These are phyloP conservation scores for Oryzias dopingdopingensis DNA, from an alignment of 2,797 vertebrate genomes.

Conservation along the genomic window DNA sequence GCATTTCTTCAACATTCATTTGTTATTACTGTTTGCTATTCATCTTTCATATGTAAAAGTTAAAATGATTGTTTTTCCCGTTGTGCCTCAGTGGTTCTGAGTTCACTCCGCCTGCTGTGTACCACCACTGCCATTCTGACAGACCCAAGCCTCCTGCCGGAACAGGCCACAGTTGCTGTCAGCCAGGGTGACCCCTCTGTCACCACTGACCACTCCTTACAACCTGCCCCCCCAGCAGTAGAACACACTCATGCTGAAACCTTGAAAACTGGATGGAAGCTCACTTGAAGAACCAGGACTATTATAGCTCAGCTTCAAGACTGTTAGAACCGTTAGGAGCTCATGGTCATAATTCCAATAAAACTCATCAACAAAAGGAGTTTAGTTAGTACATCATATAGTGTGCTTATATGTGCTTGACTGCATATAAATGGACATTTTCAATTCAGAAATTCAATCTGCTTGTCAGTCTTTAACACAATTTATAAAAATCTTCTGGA, in stretches of 20 bases:
- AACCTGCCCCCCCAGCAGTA: slow-evolving; percentile 35
- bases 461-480: background rate
- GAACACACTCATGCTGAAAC: slow-evolving; percentile 33
- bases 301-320: slow-evolving; percentile 5
- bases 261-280: slow-evolving; percentile 13
- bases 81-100: slow-evolving; percentile 83
- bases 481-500: too few relatives aligned
- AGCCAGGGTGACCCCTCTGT: slow-evolving; percentile 59
- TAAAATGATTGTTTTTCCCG: slow-evolving; percentile 1
- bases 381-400: slow-evolving; percentile 13
- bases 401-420: too few relatives aligned
- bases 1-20: background rate
- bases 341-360: slow-evolving; percentile 19
- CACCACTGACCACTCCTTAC: slow-evolving; percentile 55
- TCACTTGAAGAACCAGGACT: slow-evolving; percentile 3
- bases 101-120: slow-evolving; percentile 92
- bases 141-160: slow-evolving; percentile 85
- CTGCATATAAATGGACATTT: too few relatives aligned
- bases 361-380: slow-evolving; percentile 37
- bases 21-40: background rate
- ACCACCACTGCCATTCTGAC: slow-evolving; percentile 91
- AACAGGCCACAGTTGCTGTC: slow-evolving; percentile 87
- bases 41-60: background rate
- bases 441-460: too few relatives aligned
- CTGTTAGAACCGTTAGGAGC: background rate